Base-by-base conservation (phyloP, 2,113 vertebrate species). In the Forbesichthys papilliferus region DNA sequence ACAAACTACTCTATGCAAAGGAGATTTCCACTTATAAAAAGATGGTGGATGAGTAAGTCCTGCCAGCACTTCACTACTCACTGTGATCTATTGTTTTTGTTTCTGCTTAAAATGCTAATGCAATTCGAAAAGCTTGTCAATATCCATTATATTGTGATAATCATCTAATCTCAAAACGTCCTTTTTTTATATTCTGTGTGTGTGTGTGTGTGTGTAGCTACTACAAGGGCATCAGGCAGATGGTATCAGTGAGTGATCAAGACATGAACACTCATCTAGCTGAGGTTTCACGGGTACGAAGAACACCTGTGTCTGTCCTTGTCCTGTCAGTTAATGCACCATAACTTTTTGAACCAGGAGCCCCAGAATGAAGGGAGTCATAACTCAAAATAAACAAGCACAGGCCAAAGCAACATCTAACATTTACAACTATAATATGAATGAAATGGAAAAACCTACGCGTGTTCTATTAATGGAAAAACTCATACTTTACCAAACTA, bases 201-300 rank as follows among this genome's bases (percentile, higher is more conserved):
- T 66, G 42, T 59, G 33, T 64, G 13, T 79, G 1, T 78, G 60
- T 82, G 74, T 75, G 62, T 71, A 99, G 98, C 87, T 98, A 98
- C 80, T 99, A 98, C 88, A 96, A 94, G 92, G 96, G 96, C 78
- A 95, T 99, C 92, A 93, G 96, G 69, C 94, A 97, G 92, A 97
- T 98, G 96, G 93, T 98, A 52, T 90, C 95, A 49, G 96, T 99
- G 82, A 99, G 98, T 48, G 97, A 99, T 92, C 98, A 99, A 84
- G 98, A 99, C 84, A 99, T 99, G 98, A 98, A 99, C 90, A 98
- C 98, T 14, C 96, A 99, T 85, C 88, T 99, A 91, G 97, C 98
- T 27, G 98, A 99, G 87, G 96, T 99, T 85, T 99, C 98, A 66
- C 93, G 98, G 95, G 98, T 99, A 88, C 95, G 95, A 82, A 55